Percentiles rank a stretch among this genome's conserved stretches.
Conservation (phyloP, 2,888 invertebrate genomes). For the Adelognathus sp. region DNA sequence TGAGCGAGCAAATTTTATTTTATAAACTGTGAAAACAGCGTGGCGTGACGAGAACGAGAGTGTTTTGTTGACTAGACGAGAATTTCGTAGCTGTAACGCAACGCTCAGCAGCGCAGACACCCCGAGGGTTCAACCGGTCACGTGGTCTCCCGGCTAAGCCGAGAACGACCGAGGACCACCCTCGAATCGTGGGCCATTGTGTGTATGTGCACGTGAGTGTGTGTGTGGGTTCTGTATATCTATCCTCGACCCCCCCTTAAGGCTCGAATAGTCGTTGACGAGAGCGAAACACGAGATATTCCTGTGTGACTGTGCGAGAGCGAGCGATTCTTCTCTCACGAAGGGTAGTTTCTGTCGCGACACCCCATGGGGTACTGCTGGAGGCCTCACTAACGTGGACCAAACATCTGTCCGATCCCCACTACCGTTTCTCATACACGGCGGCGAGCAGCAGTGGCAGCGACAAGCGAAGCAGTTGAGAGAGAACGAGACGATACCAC, state of each 20-base stretch:
- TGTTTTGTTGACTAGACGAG: not conserved
- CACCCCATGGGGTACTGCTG: constrained; percentile 77
- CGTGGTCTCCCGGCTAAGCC: constrained; percentile 40
- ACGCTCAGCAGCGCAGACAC: not conserved
- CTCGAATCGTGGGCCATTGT: constrained; percentile 41
- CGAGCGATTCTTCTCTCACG: constrained; percentile 41
- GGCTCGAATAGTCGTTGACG: constrained; percentile 2
- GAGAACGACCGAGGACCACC: constrained; percentile 50
- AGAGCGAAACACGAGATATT: not conserved
- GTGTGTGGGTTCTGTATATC: constrained; percentile 3
- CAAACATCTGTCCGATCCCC: constrained; percentile 78
- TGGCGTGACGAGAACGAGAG: not conserved
- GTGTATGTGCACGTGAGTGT: constrained; percentile 3
- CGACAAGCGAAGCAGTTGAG: constrained; percentile 31
- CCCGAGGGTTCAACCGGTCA: constrained; percentile 46
- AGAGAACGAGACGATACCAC: constrained; percentile 43
- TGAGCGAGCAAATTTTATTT: too few species aligned
- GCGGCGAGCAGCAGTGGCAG: constrained; percentile 27
- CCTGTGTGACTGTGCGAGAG: constrained; percentile 40
- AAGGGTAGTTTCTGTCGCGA: constrained; percentile 77
- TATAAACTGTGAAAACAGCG: too few species aligned
- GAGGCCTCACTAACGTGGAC: constrained; percentile 72
- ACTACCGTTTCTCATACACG: constrained; percentile 41
- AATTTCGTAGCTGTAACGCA: not conserved
- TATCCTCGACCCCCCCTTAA: not conserved